Evolutionary conservation across 2,888 invertebrate genomes (phyloP), one percentile per base, ranked within the genome.

Genomic region (Oligia fasciuncula): DNA sequence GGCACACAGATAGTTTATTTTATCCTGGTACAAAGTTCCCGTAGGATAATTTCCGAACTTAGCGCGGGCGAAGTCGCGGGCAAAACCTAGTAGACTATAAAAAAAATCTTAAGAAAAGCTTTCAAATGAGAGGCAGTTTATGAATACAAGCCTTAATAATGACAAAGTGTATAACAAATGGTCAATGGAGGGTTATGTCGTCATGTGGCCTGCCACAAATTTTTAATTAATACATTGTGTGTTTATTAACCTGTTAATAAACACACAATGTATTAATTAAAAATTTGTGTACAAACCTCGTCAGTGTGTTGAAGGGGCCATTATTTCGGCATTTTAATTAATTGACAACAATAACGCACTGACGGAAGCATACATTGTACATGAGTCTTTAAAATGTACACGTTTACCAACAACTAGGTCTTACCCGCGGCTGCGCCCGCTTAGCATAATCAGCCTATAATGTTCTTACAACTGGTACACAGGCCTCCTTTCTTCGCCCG

Each of bases 191-290:
- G 68, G 43, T 67, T 63, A 73, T 75, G 67, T 23, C 54, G 72
- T 63, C 69, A 71, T 73, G 67, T 40, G 78, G 60, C 69, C n/a
- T n/a, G n/a, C n/a, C n/a, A n/a, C n/a, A n/a, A n/a, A n/a, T n/a
- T n/a, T n/a, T n/a, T n/a, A n/a, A n/a, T n/a, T n/a, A n/a, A n/a
- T n/a, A n/a, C n/a, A n/a, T n/a, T n/a, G n/a, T n/a, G n/a, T n/a
- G n/a, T n/a, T n/a, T n/a, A n/a, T n/a, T n/a, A n/a, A n/a, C n/a
- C n/a, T n/a, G 81, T 85, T 86, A 88, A 90, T 89, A 84, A 87
- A 87, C 86, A 84, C 78, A 87, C 87, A 88, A 86, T 87, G 85
- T 86, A 83, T 90, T 91, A 90, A 92, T 92, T 93, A 91, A 92
- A 91, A 91, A 90, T 76, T 68, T 92, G 92, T 93, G 90, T 92